phyloP scores from a whole-genome alignment of 2,797 vertebrate species.

The Accipiter fasciatus region DNA sequence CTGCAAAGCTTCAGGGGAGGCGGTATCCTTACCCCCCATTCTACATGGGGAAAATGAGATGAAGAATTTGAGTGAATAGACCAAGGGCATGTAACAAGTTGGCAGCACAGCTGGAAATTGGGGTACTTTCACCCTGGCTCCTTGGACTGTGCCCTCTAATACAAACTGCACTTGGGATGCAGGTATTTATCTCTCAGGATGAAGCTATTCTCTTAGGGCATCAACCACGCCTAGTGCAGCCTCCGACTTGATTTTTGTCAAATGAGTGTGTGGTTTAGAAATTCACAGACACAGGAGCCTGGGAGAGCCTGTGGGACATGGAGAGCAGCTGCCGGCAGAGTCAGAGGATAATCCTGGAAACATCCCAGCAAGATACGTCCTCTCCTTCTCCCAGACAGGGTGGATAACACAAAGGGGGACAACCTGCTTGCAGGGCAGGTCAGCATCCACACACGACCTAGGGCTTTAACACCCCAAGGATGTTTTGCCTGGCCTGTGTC shows the following conservation, averaged over 20 bases:
- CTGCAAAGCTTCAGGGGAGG: background rate
- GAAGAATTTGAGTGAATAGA: background rate
- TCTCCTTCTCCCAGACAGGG: background rate
- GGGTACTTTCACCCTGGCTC: background rate
- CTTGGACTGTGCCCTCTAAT: background rate
- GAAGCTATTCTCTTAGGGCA: background rate
- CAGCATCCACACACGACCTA: fast-evolving
- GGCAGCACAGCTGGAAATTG: background rate
- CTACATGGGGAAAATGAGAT: fast-evolving
- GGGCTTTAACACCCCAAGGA: background rate
- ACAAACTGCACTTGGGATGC: background rate
- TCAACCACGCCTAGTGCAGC: background rate
- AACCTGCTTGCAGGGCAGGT: background rate
- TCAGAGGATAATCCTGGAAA: background rate
- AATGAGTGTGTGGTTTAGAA: background rate
- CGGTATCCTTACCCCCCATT: background rate
- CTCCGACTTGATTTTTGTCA: background rate
- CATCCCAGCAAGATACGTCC: background rate
- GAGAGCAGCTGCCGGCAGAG: background rate
- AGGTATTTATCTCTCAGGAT: background rate
- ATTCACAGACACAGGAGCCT: background rate
- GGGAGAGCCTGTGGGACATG: background rate
- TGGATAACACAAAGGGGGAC: background rate
- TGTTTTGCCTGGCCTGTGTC: background rate
- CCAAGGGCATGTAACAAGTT: background rate